phyloP scores from a whole-genome alignment of 92 coral and sea anemone genomes.

The Desmophyllum pertusum region DNA sequence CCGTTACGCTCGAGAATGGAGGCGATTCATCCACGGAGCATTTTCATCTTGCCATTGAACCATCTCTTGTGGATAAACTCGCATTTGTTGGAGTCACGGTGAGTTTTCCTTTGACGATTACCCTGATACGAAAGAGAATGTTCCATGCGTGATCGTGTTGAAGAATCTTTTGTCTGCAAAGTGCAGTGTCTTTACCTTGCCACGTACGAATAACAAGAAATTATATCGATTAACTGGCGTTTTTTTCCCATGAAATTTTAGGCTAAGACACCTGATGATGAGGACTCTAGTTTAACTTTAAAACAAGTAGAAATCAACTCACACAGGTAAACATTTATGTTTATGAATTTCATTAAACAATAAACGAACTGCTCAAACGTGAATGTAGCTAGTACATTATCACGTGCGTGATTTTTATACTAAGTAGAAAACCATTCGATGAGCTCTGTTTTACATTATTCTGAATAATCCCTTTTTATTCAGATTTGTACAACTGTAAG shows the following conservation, averaged over 20 bases:
- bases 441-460: neutral
- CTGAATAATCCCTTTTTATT: neutral
- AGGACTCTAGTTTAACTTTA: slow-evolving; percentile 53
- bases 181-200: neutral
- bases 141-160: slow-evolving; percentile 19
- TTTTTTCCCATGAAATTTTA: slow-evolving; percentile 12
- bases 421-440: neutral
- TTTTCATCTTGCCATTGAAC: slow-evolving; percentile 84
- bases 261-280: slow-evolving; percentile 86
- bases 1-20: slow-evolving; percentile 85
- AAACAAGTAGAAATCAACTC: slow-evolving; percentile 50
- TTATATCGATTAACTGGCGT: neutral
- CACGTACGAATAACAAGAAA: slow-evolving; percentile 25
- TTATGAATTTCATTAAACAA: slow-evolving; percentile 2
- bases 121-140: neutral
- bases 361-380: neutral
- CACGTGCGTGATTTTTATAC: slow-evolving; percentile 31
- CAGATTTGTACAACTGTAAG: neutral
- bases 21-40: slow-evolving; percentile 75
- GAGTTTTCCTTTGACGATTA: slow-evolving; percentile 27
- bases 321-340: slow-evolving; percentile 57
- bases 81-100: slow-evolving; percentile 88
- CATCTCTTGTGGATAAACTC: slow-evolving; percentile 84
- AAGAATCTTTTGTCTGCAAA: slow-evolving; percentile 23
- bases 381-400: neutral